A percentile compares a stretch with the other conserved stretches of the same genome.
phyloP scores from a whole-genome alignment of 2,113 vertebrate genomes.

The Australoheros scitulus region DNA sequence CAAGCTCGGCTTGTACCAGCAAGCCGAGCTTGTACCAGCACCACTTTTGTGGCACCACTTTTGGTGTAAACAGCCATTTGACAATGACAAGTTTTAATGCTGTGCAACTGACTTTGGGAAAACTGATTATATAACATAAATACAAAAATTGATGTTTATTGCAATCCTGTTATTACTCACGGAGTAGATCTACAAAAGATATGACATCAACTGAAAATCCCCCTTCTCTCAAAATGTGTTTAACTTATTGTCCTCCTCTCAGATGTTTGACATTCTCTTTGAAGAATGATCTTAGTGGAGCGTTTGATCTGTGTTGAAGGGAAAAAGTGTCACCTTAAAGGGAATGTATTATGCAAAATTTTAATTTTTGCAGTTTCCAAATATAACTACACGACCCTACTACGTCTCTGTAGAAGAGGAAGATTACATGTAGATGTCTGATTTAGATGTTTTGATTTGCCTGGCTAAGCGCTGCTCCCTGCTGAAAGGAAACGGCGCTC shows the following conservation, averaged over 20 bases:
- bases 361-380: neutral
- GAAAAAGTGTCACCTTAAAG: slow-evolving; percentile 2
- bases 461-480: neutral
- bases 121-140: neutral
- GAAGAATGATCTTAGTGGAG: neutral
- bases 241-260: neutral
- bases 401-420: neutral
- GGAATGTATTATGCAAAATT: neutral
- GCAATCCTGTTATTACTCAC: neutral
- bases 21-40: no score
- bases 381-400: neutral
- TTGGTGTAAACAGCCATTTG: neutral
- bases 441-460: neutral
- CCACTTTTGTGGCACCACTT: neutral
- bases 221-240: neutral
- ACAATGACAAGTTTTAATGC: neutral
- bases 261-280: slow-evolving; percentile 8
- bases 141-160: neutral
- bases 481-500: neutral
- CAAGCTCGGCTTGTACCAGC: neutral
- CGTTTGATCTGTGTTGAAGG: neutral
- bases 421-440: neutral
- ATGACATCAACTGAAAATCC: neutral
- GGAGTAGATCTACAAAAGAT: neutral
- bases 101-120: no score